phyloP scores from a whole-genome alignment of 1,140 invertebrate genomes.

The Zophobas atratus region DNA sequence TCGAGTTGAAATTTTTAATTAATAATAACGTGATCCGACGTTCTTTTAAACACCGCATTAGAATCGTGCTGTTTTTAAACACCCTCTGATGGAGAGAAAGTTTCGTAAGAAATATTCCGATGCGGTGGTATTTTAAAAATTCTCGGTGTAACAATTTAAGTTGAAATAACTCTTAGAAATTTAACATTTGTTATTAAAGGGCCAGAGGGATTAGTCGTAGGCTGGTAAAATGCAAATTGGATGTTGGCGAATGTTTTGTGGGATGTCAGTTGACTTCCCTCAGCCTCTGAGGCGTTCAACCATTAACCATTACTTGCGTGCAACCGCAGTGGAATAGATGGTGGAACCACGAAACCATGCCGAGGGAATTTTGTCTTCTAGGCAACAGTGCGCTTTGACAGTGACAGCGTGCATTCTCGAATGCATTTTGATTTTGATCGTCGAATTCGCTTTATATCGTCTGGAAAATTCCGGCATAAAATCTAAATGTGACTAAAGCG shows the following conservation, averaged over 20 bases:
- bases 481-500: no score
- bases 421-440: not conserved
- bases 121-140: no score
- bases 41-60: not conserved
- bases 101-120: no score
- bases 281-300: constrained; percentile 24
- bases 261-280: constrained; percentile 28
- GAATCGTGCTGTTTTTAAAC: no score
- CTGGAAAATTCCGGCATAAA: not conserved
- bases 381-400: not conserved
- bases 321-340: constrained; percentile 32
- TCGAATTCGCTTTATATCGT: not conserved
- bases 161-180: not conserved
- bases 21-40: not conserved
- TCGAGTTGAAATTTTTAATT: constrained; percentile 11
- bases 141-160: no score
- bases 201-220: not conserved
- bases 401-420: no score
- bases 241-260: constrained; percentile 12
- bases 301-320: constrained; percentile 12
- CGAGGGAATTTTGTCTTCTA: constrained; percentile 31
- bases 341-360: constrained; percentile 25
- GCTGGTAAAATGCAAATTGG: constrained; percentile 28
- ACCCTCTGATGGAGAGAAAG: no score
- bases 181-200: not conserved